Evolutionary conservation across 2,888 invertebrate genomes (phyloP).

Genomic region (Atrina japonica): DNA sequence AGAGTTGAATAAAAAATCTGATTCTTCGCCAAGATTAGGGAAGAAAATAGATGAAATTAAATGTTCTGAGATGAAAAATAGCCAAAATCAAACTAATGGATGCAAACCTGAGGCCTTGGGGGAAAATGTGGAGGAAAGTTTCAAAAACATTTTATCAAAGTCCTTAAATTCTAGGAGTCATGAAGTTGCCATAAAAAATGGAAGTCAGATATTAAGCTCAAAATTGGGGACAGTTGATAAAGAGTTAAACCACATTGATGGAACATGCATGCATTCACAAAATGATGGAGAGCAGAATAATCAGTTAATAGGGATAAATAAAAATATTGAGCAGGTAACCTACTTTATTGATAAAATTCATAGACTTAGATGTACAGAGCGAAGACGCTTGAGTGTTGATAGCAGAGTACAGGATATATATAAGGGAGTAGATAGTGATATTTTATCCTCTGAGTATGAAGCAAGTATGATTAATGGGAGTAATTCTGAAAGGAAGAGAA

Average conservation of each 20-base stretch:
- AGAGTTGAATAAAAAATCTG: no score
- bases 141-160: not conserved
- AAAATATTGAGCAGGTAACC: not conserved
- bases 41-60: no score
- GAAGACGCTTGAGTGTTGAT: slow-evolving; percentile 6
- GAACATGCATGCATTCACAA: not conserved
- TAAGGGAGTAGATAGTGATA: not conserved
- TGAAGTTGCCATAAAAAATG: not conserved
- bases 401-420: slow-evolving; percentile 10
- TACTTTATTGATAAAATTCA: slow-evolving; percentile 23
- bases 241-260: not conserved
- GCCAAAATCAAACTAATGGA: no score
- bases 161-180: not conserved
- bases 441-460: no score
- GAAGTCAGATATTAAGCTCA: slow-evolving; percentile 2
- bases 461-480: not conserved
- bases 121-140: not conserved
- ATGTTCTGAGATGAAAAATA: no score
- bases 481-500: not conserved
- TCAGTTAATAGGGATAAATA: not conserved
- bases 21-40: no score
- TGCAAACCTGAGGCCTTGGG: no score
- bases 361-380: slow-evolving; percentile 14
- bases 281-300: not conserved
- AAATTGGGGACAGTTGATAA: not conserved